Evolutionary conservation across 2,113 vertebrate species (phyloP).

Genomic region (Prunella fulvescens): DNA sequence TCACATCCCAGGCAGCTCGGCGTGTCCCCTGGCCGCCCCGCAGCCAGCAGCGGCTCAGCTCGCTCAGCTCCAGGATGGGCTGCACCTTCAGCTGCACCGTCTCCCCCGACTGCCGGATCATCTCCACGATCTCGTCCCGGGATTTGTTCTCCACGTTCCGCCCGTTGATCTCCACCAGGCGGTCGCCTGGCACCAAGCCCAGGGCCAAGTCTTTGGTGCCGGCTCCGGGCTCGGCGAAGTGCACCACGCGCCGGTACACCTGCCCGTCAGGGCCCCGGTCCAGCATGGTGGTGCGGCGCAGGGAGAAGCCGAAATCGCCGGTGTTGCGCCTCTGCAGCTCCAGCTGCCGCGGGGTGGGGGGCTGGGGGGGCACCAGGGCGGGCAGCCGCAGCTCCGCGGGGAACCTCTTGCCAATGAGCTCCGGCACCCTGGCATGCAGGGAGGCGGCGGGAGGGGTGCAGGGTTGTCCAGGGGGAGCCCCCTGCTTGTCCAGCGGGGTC

Average conservation of each 20-base stretch:
- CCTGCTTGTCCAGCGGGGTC: slow-evolving; percentile 63
- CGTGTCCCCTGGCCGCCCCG: slow-evolving; percentile 70
- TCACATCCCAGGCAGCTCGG: slow-evolving; percentile 82
- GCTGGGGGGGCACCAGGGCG: slow-evolving; percentile 70
- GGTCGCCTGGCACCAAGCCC: slow-evolving; percentile 92
- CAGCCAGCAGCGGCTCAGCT: slow-evolving; percentile 92
- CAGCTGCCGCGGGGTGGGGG: slow-evolving; percentile 80
- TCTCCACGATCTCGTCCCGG: slow-evolving; percentile 96
- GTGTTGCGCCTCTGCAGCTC: slow-evolving; percentile 90
- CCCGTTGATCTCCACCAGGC: slow-evolving; percentile 93
- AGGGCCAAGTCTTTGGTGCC: slow-evolving; percentile 86
- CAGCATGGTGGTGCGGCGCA: slow-evolving; percentile 90
- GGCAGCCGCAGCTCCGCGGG: slow-evolving; percentile 83
- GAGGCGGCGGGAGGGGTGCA: not conserved
- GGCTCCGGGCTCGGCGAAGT: slow-evolving; percentile 92
- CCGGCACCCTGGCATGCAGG: slow-evolving; percentile 69
- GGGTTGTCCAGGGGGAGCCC: slow-evolving; percentile 6
- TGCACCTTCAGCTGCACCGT: slow-evolving; percentile 91
- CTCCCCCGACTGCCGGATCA: slow-evolving; percentile 96
- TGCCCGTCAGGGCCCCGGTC: slow-evolving; percentile 85
- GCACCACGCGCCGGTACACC: slow-evolving; percentile 84
- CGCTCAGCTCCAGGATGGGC: slow-evolving; percentile 92
- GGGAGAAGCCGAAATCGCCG: slow-evolving; percentile 94
- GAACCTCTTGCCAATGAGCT: slow-evolving; percentile 83
- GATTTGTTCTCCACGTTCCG: slow-evolving; percentile 89